Conservation (phyloP, 2,797 vertebrate genomes). For the Xyrichtys novacula region DNA sequence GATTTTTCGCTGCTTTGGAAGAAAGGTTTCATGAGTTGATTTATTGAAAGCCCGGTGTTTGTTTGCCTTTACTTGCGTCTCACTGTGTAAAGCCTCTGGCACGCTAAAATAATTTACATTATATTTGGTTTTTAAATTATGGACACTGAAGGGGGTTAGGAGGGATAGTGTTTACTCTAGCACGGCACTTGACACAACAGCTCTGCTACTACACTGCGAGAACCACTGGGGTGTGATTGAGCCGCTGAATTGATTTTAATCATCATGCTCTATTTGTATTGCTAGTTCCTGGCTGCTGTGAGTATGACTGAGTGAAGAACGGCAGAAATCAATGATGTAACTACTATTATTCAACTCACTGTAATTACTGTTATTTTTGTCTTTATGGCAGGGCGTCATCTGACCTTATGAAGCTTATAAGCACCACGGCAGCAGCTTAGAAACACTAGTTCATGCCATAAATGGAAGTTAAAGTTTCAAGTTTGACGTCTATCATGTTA, state of each 20-base stretch:
- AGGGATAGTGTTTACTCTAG: slow-evolving; percentile 9
- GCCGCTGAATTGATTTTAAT: slow-evolving; percentile 70
- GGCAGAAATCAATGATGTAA: slow-evolving; percentile 44
- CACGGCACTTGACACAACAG: slow-evolving; percentile 19
- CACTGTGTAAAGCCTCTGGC: slow-evolving; percentile 23
- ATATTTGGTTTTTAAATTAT: slow-evolving; percentile 16
- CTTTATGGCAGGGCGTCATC: slow-evolving; percentile 48
- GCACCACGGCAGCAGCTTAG: slow-evolving; percentile 57
- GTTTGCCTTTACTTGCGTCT: slow-evolving; percentile 2
- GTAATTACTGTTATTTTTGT: slow-evolving; percentile 19
- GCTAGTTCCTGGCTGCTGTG: slow-evolving; percentile 41
- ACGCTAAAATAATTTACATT: slow-evolving; percentile 6
- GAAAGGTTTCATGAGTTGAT: too few relatives aligned
- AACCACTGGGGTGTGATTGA: slow-evolving; percentile 46
- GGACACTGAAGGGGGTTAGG: slow-evolving; percentile 23
- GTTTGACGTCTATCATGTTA: slow-evolving; percentile 41
- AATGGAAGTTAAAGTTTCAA: slow-evolving; percentile 54
- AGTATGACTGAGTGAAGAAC: slow-evolving; percentile 13
- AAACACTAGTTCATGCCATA: slow-evolving; percentile 74
- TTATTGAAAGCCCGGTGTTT: too few relatives aligned
- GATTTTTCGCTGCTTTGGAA: too few relatives aligned
- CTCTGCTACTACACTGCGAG: slow-evolving; percentile 13
- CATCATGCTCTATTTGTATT: slow-evolving; percentile 68
- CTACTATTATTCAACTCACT: neutral
- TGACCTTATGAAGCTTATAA: slow-evolving; percentile 68